Percentiles rank a stretch among this genome's conserved stretches.
Evolutionary conservation across 1,140 invertebrate species (phyloP).

Genomic region (Parapsyche elsis): DNA sequence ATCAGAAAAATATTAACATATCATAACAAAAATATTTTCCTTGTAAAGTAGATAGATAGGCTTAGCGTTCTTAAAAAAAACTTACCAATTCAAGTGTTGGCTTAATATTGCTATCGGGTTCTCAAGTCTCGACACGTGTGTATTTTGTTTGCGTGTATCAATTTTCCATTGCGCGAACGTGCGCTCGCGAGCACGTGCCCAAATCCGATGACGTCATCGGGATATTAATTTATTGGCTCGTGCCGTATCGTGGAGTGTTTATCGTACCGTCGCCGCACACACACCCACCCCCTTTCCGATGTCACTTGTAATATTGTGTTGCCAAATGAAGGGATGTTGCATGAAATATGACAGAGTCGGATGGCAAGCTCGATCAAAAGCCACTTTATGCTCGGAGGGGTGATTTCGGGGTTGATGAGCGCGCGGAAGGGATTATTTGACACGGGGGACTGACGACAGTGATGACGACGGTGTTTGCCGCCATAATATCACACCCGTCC

Average conservation of each 20-base stretch:
- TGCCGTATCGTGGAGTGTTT: not conserved
- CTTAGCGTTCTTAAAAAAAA: no score
- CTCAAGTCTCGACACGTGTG: not conserved
- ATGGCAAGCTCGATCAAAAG: slow-evolving; percentile 48
- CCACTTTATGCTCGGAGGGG: slow-evolving; percentile 49
- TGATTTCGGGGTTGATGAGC: slow-evolving; percentile 30
- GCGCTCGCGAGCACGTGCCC: not conserved
- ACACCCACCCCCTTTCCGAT: not conserved
- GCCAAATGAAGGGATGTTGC: not conserved
- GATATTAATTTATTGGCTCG: not conserved
- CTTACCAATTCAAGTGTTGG: no score
- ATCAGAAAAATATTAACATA: no score
- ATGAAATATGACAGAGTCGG: slow-evolving; percentile 1
- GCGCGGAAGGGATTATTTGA: slow-evolving; percentile 33
- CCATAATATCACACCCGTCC: slow-evolving; percentile 10
- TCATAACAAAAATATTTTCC: no score
- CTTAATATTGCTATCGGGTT: not conserved
- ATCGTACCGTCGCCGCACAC: not conserved
- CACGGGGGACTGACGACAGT: not conserved
- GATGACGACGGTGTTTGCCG: not conserved
- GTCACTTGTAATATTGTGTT: not conserved
- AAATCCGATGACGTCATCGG: not conserved
- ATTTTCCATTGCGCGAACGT: not conserved
- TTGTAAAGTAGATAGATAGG: no score
- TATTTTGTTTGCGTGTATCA: not conserved